phyloP scores from a whole-genome alignment of 2,113 vertebrate species.

The Crotalus tigris region DNA sequence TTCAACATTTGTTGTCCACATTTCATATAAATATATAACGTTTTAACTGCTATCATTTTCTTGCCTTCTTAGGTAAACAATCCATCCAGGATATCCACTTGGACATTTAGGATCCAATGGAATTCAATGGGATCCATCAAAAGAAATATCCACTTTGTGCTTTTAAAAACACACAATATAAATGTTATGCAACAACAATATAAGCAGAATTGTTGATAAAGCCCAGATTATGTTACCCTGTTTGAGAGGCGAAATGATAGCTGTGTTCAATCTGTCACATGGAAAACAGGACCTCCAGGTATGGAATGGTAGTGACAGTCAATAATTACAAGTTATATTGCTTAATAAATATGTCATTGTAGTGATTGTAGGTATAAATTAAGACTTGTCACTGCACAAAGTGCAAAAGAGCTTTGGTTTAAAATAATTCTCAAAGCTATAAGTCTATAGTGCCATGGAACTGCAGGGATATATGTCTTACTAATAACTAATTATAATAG shows the following conservation, averaged over 20 bases:
- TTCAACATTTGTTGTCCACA: not conserved
- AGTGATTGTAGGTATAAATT: conserved; percentile 36
- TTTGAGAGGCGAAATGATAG: not conserved
- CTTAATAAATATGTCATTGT: conserved; percentile 22
- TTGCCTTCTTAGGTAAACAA: not conserved
- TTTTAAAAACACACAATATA: not conserved
- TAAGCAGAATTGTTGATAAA: not conserved
- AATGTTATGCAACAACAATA: not conserved
- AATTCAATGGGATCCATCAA: not conserved
- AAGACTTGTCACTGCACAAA: conserved; percentile 33
- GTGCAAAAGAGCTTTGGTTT: not conserved
- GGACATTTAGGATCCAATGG: not conserved
- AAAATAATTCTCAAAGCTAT: conserved; percentile 19
- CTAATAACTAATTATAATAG: not conserved
- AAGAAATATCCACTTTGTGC: not conserved
- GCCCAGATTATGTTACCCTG: not conserved
- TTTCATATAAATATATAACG: not conserved
- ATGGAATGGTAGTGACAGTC: not conserved
- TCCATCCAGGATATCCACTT: no score
- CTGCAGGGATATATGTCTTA: not conserved
- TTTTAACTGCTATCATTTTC: not conserved
- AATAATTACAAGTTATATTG: conserved; percentile 7
- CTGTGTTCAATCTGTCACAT: not conserved
- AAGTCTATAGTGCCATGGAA: rapidly evolving
- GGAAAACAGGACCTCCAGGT: not conserved